Conservation (phyloP, 2,797 vertebrate species). For the Typhlichthys eigenmanni region DNA sequence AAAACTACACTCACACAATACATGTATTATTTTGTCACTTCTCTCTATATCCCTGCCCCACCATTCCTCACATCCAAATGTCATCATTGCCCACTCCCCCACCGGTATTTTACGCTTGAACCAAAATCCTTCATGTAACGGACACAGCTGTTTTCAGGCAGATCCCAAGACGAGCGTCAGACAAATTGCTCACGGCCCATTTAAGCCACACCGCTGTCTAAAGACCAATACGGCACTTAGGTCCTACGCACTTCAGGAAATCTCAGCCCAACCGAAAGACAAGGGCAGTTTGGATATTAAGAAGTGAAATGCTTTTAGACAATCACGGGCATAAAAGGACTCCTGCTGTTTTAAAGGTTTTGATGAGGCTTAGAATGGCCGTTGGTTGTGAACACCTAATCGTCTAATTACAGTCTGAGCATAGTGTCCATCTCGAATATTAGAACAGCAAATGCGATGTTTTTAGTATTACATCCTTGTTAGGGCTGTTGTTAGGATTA, state of each 20-base stretch:
- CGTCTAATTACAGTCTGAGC: too few relatives aligned
- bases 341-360: conserved; percentile 35
- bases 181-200: conserved; percentile 50
- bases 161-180: conserved; percentile 44
- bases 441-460: too few relatives aligned
- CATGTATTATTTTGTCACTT: too few relatives aligned
- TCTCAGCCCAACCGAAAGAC: conserved; percentile 42
- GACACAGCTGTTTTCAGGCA: conserved; percentile 43
- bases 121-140: background rate
- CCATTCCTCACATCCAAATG: too few relatives aligned
- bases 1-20: conserved; percentile 20
- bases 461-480: too few relatives aligned
- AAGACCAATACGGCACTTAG: conserved; percentile 57
- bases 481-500: too few relatives aligned
- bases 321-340: conserved; percentile 3
- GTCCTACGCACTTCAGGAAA: conserved; percentile 46
- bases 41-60: too few relatives aligned
- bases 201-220: conserved; percentile 30
- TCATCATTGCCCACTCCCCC: too few relatives aligned
- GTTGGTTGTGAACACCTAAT: too few relatives aligned
- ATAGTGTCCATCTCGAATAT: too few relatives aligned
- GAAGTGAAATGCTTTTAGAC: conserved; percentile 55
- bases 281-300: conserved; percentile 70
- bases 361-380: conserved; percentile 20
- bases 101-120: too few relatives aligned